Conservation (phyloP, 2,797 vertebrate genomes). For the Parambassis ranga region DNA sequence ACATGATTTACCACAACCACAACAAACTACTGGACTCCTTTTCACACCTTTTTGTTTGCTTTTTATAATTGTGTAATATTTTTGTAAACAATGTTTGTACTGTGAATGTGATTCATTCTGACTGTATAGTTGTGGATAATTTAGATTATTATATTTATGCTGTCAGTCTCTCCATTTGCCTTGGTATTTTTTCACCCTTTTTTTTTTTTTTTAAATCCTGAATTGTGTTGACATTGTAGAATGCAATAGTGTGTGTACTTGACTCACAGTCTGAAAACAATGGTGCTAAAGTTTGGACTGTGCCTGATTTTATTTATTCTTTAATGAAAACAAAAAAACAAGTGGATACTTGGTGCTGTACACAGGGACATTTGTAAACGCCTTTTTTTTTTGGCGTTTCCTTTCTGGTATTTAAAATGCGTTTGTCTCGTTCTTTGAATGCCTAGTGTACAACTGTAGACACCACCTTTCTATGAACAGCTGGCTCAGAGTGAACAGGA, state of each 20-base stretch:
- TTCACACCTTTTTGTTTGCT: constrained; percentile 61
- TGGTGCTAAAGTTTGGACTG: constrained; percentile 86
- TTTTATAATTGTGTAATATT: constrained; percentile 55
- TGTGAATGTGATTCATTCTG: constrained; percentile 82
- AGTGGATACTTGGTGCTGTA: constrained; percentile 77
- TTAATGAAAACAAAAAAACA: constrained; percentile 67
- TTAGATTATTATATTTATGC: constrained; percentile 85
- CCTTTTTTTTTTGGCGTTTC: constrained; percentile 55
- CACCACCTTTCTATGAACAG: constrained; percentile 56
- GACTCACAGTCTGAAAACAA: constrained; percentile 80
- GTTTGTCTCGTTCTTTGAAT: constrained; percentile 59
- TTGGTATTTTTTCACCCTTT: constrained; percentile 46
- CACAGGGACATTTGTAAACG: constrained; percentile 76
- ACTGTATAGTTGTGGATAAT: constrained; percentile 86
- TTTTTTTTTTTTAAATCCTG: constrained; percentile 48
- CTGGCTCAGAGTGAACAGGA: constrained; percentile 43
- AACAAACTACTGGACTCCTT: constrained; percentile 82
- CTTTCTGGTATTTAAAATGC: constrained; percentile 74
- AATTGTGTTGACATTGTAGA: constrained; percentile 74
- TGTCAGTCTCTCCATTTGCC: constrained; percentile 64
- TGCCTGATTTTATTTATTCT: constrained; percentile 82
- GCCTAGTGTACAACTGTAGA: constrained; percentile 65
- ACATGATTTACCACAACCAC: constrained; percentile 61
- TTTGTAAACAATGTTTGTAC: constrained; percentile 79
- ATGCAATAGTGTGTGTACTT: constrained; percentile 78